These are phyloP conservation scores for Sebastes vulpes DNA, from an alignment of 2,797 vertebrate species.

Conservation along the genomic window DNA sequence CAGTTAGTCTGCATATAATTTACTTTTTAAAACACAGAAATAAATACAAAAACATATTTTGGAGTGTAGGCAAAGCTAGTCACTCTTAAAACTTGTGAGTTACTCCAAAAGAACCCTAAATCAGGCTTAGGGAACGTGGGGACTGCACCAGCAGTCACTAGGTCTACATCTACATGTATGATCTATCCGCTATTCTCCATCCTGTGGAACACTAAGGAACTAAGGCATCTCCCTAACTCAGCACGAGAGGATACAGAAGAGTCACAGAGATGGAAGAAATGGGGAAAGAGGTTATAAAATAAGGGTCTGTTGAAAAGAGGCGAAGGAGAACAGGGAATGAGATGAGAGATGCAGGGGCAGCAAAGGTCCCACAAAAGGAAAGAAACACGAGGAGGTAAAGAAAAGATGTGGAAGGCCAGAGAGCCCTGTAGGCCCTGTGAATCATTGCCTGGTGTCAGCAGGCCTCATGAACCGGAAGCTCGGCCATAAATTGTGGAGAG, in stretches of 20 bases:
- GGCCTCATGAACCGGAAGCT: constrained; percentile 29
- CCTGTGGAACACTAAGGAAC: constrained; percentile 15
- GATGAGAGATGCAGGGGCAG: constrained; percentile 22
- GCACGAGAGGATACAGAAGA: constrained; percentile 4
- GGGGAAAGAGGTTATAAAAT: background rate
- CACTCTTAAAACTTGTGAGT: background rate
- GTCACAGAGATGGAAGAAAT: background rate
- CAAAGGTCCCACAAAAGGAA: constrained; percentile 22
- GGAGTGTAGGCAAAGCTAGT: background rate
- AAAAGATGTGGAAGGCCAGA: constrained; percentile 22
- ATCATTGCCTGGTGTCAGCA: constrained; percentile 45
- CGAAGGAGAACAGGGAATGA: background rate
- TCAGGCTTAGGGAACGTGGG: background rate
- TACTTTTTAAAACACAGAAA: background rate
- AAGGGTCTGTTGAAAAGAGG: constrained; percentile 17
- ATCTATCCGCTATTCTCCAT: constrained; percentile 31
- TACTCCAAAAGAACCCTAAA: constrained; percentile 10
- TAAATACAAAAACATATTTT: background rate
- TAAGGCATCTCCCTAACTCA: constrained; percentile 35
- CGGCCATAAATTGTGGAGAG: constrained; percentile 45
- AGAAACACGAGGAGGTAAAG: constrained; percentile 28
- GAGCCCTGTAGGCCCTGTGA: constrained; percentile 34
- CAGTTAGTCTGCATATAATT: background rate
- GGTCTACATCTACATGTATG: background rate
- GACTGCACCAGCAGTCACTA: background rate